Evolutionary conservation across 2,797 vertebrate species (phyloP), one percentile per base, ranked within the genome.

Genomic region (Sus cebifrons): DNA sequence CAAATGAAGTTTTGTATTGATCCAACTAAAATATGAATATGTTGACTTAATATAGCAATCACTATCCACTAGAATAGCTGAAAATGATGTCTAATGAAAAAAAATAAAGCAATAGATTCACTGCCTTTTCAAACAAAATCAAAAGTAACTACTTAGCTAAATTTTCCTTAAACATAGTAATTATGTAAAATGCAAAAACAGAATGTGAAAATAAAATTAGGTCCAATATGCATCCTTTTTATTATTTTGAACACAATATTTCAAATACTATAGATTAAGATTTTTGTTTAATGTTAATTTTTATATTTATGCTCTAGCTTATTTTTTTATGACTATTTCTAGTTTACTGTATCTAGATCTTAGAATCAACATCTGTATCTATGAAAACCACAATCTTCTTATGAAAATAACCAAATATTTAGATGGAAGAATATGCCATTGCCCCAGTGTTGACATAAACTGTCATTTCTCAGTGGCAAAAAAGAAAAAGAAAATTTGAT

Each of bases 401-500:
- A 67, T 4, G 4, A 13, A 94, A 87, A 84, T 52, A 64, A 74
- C 3, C n/a, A 96, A 89, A 94, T 74, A 95, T 91, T 95, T 78
- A 89, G 20, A 91, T 54, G 13, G 9, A 92, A 87, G 13, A 67
- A 67, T 65, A 58, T 65, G 1, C 3, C 64, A 49, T 60, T 67
- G n/a, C 0, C 6, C 20, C 0, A 36, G 16, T 92, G 67, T 14
- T 81, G 17, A 82, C 23, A 92, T 68, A 49, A 40, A 21, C 23
- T 93, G 25, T 16, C n/a, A 64, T 83, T 93, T 60, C 16, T 92
- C 16, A 71, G 12, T 52, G 32, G 14, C 23, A 85, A 93, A 89
- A 52, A 84, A 56, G 11, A 65, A 73, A 73, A 77, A 36, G 44
- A 25, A 36, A 29, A 58, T 70, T 21, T 87, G 27, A 73, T 52